phyloP scores from a whole-genome alignment of 2,888 invertebrate genomes.

The Autographa pulchrina region DNA sequence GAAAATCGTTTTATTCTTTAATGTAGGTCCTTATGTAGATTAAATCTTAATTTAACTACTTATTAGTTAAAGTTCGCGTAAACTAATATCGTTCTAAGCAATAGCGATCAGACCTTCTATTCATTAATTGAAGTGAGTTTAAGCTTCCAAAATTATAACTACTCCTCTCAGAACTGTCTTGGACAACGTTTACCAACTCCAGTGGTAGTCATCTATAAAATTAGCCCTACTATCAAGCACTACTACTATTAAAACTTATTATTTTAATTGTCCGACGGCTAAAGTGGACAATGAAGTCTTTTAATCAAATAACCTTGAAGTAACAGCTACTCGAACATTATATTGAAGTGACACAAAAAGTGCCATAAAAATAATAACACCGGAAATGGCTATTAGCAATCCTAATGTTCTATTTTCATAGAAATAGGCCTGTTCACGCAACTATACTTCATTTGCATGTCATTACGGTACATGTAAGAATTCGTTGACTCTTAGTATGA shows the following conservation, averaged over 20 bases:
- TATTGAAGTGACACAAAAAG: constrained; percentile 5
- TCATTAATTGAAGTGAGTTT: background rate
- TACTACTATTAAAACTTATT: background rate
- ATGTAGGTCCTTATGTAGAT: background rate
- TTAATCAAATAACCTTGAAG: background rate
- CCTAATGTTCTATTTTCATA: constrained; percentile 30
- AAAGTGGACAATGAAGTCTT: background rate
- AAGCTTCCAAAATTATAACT: background rate
- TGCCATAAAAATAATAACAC: constrained; percentile 17
- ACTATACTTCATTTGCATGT: constrained; percentile 49
- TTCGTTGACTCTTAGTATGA: constrained; percentile 34
- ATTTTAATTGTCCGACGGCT: background rate
- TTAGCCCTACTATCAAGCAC: background rate
- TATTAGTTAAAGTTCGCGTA: background rate
- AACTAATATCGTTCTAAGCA: background rate
- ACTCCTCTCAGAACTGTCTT: background rate
- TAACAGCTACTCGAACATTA: background rate
- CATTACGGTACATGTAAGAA: constrained; percentile 43
- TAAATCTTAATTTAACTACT: background rate
- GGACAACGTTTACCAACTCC: background rate
- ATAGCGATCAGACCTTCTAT: background rate
- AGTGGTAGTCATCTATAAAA: background rate
- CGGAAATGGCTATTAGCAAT: constrained; percentile 23
- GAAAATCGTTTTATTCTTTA: background rate
- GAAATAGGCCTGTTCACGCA: constrained; percentile 29